Evolutionary conservation across 2,113 vertebrate species (phyloP), one percentile per base, ranked within the genome.

Genomic region (Oncorhynchus mykiss): DNA sequence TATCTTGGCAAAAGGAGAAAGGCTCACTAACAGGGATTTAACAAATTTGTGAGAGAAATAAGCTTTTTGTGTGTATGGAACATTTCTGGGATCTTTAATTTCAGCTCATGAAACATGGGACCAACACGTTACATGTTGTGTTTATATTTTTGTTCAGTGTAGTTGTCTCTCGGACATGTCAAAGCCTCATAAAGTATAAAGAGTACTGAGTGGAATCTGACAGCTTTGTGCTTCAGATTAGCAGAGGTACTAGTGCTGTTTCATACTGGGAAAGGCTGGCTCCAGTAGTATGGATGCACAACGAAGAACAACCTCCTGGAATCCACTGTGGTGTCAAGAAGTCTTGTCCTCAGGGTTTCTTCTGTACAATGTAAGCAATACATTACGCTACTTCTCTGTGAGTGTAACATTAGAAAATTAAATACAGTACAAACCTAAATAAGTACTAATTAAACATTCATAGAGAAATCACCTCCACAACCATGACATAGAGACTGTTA

Each of bases 381-480:
- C 78, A 24, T 29, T 77, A 86, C 78, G 54, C 86, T 85, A 80
- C 87, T 85, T 87, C 83, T 79, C 85, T 39, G 73, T 70, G 80
- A 59, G 64, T 79, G 67, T 77, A 75, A 84, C 77, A 80, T 29
- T 4, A 31, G 59, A 80, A 79, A 81, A 83, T 80, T 64, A 83
- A 78, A 75, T 31, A 54, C 34, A 68, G 72, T 60, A 72, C 60
- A 71, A 75, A 39, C n/a, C 60, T 51, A 70, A 65, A 74, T 57
- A 57, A 64, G 29, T 74, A 72, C 20, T 31, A 31, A 29, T n/a
- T 48, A 49, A 31, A 27, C 77, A 64, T 74, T 14, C 34, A 22
- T 9, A 70, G 66, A 65, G 66, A 69, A 65, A 78, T 74, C 59
- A 34, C n/a, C 72, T 75, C 25, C 54, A 59, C 29, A 64, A 54